A percentile compares a stretch with the other conserved stretches of the same genome.
phyloP scores from a whole-genome alignment of 2,888 invertebrate genomes.

The Tetragnatha montana region DNA sequence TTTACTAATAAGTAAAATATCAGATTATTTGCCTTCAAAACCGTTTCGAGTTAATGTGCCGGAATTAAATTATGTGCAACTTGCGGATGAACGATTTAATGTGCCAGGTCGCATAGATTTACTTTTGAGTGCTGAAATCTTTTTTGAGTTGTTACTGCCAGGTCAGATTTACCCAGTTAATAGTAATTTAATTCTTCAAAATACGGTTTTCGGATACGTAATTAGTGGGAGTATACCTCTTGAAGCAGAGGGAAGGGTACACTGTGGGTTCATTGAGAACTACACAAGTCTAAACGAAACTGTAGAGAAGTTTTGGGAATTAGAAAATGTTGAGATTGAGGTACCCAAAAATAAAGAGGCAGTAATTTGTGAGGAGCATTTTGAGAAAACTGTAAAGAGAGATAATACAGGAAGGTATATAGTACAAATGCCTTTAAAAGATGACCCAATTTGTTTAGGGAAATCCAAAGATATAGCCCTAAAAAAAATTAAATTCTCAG shows the following conservation, averaged over 20 bases:
- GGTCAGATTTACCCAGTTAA: too few species aligned
- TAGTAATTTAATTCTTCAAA: too few species aligned
- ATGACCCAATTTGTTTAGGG: not conserved
- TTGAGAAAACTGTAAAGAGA: not conserved
- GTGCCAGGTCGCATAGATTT: too few species aligned
- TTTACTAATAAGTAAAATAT: not conserved
- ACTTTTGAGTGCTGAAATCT: too few species aligned
- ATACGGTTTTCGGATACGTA: too few species aligned
- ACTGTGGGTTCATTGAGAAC: not conserved
- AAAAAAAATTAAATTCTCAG: not conserved
- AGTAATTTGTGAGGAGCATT: conserved; percentile 3
- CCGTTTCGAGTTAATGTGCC: too few species aligned
- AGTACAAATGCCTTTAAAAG: conserved; percentile 13
- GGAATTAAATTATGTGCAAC: too few species aligned
- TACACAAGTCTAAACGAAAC: not conserved
- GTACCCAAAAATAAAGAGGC: conserved; percentile 4
- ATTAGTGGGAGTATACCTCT: not conserved
- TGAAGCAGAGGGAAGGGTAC: not conserved
- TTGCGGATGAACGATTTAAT: too few species aligned
- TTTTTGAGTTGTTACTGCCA: too few species aligned
- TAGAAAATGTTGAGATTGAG: not conserved
- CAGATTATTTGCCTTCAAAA: not conserved
- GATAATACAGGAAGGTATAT: conserved; percentile 1
- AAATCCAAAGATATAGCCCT: conserved; percentile 1
- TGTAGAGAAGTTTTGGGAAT: not conserved